phyloP scores from a whole-genome alignment of 2,113 vertebrate species.

The Rhabdornis inornatus region DNA sequence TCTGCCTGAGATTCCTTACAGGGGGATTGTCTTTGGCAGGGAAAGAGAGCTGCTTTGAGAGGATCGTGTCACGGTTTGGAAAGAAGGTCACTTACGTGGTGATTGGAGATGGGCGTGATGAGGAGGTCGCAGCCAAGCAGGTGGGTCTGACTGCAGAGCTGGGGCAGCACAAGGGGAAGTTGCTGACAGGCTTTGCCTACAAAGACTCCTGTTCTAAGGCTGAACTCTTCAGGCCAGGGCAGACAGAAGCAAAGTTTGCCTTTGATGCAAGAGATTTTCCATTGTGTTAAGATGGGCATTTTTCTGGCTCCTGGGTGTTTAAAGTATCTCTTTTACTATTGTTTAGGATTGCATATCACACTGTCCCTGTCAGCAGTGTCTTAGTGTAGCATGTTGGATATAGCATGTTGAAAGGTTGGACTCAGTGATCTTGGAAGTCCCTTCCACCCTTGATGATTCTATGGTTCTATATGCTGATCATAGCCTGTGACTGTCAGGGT shows the following conservation, averaged over 20 bases:
- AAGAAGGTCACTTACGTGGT: constrained; percentile 98
- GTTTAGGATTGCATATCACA: not conserved
- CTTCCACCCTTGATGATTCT: not conserved
- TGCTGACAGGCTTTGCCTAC: not conserved
- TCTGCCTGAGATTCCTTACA: not conserved
- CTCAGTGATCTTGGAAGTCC: not conserved
- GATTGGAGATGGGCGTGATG: constrained; percentile 94
- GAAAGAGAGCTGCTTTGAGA: constrained; percentile 98
- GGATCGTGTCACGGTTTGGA: constrained; percentile 93
- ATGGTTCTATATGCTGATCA: not conserved
- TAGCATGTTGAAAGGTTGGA: not conserved
- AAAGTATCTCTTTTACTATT: not conserved
- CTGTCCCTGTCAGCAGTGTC: not conserved
- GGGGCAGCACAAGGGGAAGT: not conserved
- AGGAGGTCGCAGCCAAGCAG: constrained; percentile 98
- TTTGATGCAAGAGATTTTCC: not conserved
- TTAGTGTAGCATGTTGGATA: not conserved
- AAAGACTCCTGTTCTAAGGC: not conserved
- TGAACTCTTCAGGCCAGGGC: not conserved
- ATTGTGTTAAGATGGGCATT: not conserved
- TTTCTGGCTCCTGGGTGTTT: not conserved
- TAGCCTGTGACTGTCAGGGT: not conserved
- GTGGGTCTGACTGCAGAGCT: constrained; percentile 49
- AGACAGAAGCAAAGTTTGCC: not conserved
- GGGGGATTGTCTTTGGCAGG: constrained; percentile 69